A percentile compares a stretch with the other conserved stretches of the same genome.
Conservation (phyloP, 2,113 vertebrate genomes). For the Nettapus auritus region DNA sequence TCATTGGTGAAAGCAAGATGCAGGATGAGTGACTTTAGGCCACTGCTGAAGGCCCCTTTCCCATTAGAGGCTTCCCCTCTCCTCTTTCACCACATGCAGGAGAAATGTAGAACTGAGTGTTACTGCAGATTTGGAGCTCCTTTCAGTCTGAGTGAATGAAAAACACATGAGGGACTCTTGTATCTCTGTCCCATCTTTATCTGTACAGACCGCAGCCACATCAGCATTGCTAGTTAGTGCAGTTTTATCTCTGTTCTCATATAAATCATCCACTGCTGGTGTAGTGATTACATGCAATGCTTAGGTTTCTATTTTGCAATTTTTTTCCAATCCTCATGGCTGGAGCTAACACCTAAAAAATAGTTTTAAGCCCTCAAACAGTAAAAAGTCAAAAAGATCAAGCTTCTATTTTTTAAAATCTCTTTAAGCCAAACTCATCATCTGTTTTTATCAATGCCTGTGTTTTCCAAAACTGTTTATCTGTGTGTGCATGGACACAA, state of each 20-base stretch:
- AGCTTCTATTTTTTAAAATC: conserved; percentile 5
- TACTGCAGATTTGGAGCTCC: background rate
- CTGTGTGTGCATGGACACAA: conserved; percentile 18
- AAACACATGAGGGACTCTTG: background rate
- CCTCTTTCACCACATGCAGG: rapidly evolving
- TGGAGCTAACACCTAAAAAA: conserved; percentile 27
- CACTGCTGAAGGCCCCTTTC: background rate
- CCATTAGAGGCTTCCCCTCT: background rate
- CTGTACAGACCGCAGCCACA: background rate
- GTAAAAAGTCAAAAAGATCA: background rate
- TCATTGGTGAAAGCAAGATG: background rate
- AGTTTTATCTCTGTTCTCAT: background rate
- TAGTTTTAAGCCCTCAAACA: conserved; percentile 1
- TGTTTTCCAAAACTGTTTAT: conserved; percentile 49
- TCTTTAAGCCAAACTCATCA: conserved; percentile 1
- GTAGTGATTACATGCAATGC: background rate
- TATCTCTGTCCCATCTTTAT: background rate
- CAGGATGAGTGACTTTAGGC: background rate
- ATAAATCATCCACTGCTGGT: background rate
- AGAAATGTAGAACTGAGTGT: background rate
- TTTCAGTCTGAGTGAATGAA: background rate
- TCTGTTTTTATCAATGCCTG: background rate
- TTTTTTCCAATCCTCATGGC: background rate
- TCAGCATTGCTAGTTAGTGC: background rate
- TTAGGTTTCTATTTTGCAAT: background rate